Base-by-base conservation (phyloP, 2,113 vertebrate species). In the Zosterops borbonicus region DNA sequence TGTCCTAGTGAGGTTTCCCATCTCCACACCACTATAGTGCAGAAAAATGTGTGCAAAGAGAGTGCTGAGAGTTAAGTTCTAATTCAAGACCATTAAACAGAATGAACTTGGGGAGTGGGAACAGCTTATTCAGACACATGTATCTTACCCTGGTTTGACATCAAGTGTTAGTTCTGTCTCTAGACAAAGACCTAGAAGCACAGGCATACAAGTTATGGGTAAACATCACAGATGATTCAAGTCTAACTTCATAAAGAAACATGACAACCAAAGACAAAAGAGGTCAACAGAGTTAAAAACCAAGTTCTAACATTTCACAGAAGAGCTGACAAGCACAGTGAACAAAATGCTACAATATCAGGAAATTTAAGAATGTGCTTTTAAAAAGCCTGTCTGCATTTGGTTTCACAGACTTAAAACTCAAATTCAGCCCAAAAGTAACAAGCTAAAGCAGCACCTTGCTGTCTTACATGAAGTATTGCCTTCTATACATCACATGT, bases 171-270 rank as follows among this genome's bases (percentile, higher is more conserved):
- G 70, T 91, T 93, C 52, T 89, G 84, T 74, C 62, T 94, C 91
- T 92, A 93, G 82, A 95, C 87, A 94, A 93, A 52, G 52, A 71
- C 94, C 95, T 97, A 96, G 77, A 96, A 97, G 94, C 91, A 95
- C 94, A 85, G 71, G 92, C 65, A 87, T 24, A 65, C 41, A 93
- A 91, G 80, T 75, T 60, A 90, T 16, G 5, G 41, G 46, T 94
- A 87, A 80, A 42, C 75, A 88, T 28, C 70, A 83, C 59, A 83
- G 59, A 53, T 79, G 33, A 90, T 22, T 58, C 5, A 85, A 78
- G 65, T 41, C 55, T 83, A 55, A 70, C 47, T 90, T 87, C 58
- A 79, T 41, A 96, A 27, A 91, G 56, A 52, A 87, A 93, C 58
- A 8, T 63, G 79, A 80, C 75, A 93, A 85, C 73, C 69, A 76